Conservation (phyloP, 2,888 invertebrate species). For the Craniophora ligustri region DNA sequence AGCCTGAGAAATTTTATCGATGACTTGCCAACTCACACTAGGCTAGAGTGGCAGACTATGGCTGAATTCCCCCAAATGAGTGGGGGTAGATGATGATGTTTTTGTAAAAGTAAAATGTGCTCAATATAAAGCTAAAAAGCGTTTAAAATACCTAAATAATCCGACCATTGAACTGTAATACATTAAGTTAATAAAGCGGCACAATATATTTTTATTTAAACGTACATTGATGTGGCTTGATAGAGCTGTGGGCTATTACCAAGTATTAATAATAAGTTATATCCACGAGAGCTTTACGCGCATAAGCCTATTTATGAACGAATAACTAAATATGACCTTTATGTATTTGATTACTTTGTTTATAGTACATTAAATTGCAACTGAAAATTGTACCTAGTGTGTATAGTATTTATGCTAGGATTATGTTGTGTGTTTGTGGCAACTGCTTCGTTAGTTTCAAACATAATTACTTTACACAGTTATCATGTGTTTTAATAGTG, state of each 20-base stretch:
- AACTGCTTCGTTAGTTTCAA: too few species aligned
- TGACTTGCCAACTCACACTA: too few species aligned
- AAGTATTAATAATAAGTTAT: conserved; percentile 38
- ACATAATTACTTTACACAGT: too few species aligned
- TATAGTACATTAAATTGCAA: conserved; percentile 16
- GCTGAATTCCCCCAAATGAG: too few species aligned
- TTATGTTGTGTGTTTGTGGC: too few species aligned
- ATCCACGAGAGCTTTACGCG: conserved; percentile 15
- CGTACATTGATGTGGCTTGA: conserved; percentile 22
- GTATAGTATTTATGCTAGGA: too few species aligned
- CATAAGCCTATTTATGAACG: conserved; percentile 28
- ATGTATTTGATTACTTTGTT: conserved; percentile 29
- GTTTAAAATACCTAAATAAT: background rate
- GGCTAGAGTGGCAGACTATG: too few species aligned
- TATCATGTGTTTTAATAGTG: too few species aligned
- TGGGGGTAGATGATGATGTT: too few species aligned
- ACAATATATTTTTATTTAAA: conserved; percentile 39
- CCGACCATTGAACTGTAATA: background rate
- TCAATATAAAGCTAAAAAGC: conserved; percentile 14
- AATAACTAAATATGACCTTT: conserved; percentile 18
- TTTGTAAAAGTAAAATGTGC: conserved; percentile 3
- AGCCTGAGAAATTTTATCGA: too few species aligned
- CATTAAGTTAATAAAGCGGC: conserved; percentile 15
- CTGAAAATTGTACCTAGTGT: too few species aligned
- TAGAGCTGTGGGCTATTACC: conserved; percentile 42